A percentile compares a stretch with the other conserved stretches of the same genome.
Conservation (phyloP, 1,140 invertebrate genomes). For the Wiebesia pumilae region DNA sequence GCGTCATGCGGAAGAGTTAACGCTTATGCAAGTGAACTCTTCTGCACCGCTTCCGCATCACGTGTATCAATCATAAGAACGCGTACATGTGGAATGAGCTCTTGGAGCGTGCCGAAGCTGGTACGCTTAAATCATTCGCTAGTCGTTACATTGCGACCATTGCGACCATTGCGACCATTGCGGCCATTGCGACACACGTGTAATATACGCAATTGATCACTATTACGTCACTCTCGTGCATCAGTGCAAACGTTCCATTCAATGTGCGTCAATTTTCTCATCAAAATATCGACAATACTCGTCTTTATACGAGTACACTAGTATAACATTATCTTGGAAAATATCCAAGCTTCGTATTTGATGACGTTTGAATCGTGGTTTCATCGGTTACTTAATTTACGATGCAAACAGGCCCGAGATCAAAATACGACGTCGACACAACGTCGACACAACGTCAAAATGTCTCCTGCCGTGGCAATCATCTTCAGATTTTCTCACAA, state of each 20-base stretch:
- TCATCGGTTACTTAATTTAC: not conserved
- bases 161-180: not conserved
- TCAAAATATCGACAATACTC: slow-evolving; percentile 3
- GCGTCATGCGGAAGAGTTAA: not conserved
- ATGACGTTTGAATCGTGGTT: not conserved
- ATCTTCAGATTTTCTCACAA: too few species aligned
- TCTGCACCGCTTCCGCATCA: slow-evolving; percentile 45
- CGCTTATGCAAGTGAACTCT: slow-evolving; percentile 40
- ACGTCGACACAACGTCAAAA: not conserved
- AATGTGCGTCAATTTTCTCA: slow-evolving; percentile 29
- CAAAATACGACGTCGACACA: too few species aligned
- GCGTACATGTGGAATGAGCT: not conserved
- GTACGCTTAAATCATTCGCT: slow-evolving; percentile 41
- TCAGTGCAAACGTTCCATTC: slow-evolving; percentile 4
- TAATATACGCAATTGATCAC: slow-evolving; percentile 41
- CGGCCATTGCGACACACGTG: not conserved
- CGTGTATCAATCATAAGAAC: slow-evolving; percentile 48
- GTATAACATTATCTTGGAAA: not conserved
- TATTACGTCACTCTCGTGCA: slow-evolving; percentile 7
- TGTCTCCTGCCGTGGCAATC: not conserved
- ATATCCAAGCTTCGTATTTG: too few species aligned
- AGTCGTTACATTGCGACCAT: slow-evolving; percentile 25
- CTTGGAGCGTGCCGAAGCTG: not conserved
- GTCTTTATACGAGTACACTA: too few species aligned
- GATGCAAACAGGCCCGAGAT: not conserved